These are phyloP conservation scores for Panagrolaimus sp. DNA, from an alignment of 1,140 invertebrate species.

Conservation along the genomic window DNA sequence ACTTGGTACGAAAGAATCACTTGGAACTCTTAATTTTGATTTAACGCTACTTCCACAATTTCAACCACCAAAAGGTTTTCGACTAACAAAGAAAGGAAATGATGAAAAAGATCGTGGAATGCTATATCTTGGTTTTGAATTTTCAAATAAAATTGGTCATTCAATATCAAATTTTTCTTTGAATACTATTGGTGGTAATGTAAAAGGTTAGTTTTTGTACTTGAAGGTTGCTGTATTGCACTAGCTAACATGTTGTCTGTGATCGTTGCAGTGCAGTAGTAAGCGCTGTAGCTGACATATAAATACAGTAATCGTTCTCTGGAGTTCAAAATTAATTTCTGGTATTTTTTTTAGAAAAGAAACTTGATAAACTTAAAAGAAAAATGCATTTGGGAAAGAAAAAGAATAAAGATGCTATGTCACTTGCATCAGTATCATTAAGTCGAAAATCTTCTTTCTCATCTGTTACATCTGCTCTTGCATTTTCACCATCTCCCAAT, in stretches of 20 bases:
- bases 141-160: constrained; percentile 23
- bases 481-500: constrained; percentile 34
- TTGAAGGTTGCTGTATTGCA: neutral
- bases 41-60: constrained; percentile 26
- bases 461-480: constrained; percentile 21
- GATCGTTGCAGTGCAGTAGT: too few species aligned
- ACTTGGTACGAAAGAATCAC: constrained; percentile 35
- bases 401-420: constrained; percentile 23
- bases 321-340: too few species aligned
- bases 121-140: constrained; percentile 29
- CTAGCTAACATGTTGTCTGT: too few species aligned
- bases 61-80: constrained; percentile 26
- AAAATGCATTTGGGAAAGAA: constrained; percentile 32
- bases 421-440: constrained; percentile 29
- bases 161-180: constrained; percentile 36
- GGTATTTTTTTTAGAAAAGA: neutral
- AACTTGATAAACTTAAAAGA: constrained; percentile 34
- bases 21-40: constrained; percentile 23
- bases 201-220: neutral
- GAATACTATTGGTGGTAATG: constrained; percentile 40
- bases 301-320: too few species aligned
- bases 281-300: too few species aligned
- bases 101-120: constrained; percentile 27
- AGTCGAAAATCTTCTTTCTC: constrained; percentile 17
- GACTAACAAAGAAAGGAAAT: constrained; percentile 23